These are phyloP conservation scores for Cantharis flavilabris DNA, from an alignment of 2,888 invertebrate species.

Conservation along the genomic window DNA sequence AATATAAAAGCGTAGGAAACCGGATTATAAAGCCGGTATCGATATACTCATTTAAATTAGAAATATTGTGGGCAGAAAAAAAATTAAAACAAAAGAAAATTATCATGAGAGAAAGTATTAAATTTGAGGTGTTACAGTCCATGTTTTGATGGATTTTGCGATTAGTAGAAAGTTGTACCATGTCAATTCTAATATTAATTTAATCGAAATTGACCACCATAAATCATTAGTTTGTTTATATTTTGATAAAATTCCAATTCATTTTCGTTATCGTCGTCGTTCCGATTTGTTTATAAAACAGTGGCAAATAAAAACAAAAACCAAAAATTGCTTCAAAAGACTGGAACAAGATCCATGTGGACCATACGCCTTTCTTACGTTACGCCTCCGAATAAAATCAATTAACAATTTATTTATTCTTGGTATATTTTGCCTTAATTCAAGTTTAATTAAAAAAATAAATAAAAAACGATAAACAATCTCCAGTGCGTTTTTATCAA, in stretches of 20 bases:
- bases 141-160: not conserved
- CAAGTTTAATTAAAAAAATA: not conserved
- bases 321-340: too few relatives aligned
- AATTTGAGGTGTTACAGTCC: not conserved
- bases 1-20: not conserved
- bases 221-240: not conserved
- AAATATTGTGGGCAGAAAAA: not conserved
- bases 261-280: not conserved
- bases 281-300: not conserved
- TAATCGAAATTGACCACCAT: not conserved
- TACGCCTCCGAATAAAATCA: not conserved
- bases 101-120: not conserved
- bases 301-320: too few relatives aligned
- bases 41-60: not conserved
- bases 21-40: not conserved
- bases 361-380: not conserved
- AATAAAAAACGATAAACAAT: not conserved
- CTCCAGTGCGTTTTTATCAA: not conserved
- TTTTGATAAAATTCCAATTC: not conserved
- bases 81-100: not conserved
- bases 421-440: not conserved
- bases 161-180: not conserved
- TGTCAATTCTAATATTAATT: not conserved
- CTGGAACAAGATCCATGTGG: not conserved
- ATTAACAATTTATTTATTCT: not conserved